Conservation (phyloP, 2,113 vertebrate genomes). For the Leptobrachium leishanense region DNA sequence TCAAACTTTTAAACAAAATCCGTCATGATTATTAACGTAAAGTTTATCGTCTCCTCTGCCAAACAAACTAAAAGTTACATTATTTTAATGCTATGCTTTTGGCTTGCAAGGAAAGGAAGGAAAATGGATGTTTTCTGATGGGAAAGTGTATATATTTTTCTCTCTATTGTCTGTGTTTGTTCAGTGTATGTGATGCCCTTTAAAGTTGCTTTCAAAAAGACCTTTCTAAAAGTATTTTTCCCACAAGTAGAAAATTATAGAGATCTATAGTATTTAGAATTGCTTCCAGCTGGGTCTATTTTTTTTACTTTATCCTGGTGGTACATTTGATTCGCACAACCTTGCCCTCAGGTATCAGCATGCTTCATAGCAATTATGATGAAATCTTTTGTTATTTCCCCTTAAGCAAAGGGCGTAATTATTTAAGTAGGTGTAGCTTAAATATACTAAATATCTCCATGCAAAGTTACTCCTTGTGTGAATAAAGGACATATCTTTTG, state of each 20-base stretch:
- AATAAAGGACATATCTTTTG: not conserved
- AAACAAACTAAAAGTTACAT: conserved; percentile 5
- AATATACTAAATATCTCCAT: conserved; percentile 29
- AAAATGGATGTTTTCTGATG: conserved; percentile 32
- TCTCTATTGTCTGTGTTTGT: conserved; percentile 18
- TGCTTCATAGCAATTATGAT: conserved; percentile 42
- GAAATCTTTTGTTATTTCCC: conserved; percentile 38
- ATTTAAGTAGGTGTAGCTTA: conserved; percentile 42
- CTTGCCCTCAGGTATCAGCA: conserved; percentile 33
- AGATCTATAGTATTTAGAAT: conserved; percentile 35
- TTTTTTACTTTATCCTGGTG: conserved; percentile 22
- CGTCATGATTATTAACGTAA: not conserved
- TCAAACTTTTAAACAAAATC: too few relatives aligned
- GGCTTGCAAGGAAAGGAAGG: not conserved
- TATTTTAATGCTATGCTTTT: conserved; percentile 3
- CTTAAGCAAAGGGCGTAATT: conserved; percentile 37
- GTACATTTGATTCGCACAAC: conserved; percentile 36
- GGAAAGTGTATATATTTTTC: conserved; percentile 33
- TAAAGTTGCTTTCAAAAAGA: conserved; percentile 29
- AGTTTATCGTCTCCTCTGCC: not conserved
- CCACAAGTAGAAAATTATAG: conserved; percentile 48
- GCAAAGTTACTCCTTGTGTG: conserved; percentile 22
- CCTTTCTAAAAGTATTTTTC: conserved; percentile 40
- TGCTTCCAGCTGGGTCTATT: conserved; percentile 28
- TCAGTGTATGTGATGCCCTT: conserved; percentile 29